phyloP scores from a whole-genome alignment of 2,888 invertebrate genomes.

The Teleiodes luculella region DNA sequence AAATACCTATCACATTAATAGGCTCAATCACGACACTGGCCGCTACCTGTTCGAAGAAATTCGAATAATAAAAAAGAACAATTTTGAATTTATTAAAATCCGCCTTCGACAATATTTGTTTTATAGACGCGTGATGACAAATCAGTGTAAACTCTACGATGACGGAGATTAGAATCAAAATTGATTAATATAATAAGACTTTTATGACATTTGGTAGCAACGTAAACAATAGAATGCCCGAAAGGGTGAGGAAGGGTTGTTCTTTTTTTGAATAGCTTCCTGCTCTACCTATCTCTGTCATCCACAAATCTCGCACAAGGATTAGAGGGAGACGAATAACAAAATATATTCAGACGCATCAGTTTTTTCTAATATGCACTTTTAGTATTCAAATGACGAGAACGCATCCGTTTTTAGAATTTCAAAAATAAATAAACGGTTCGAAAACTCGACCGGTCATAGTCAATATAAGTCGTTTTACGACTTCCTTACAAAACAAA shows the following conservation, averaged over 20 bases:
- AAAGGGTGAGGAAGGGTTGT: slow-evolving; percentile 75
- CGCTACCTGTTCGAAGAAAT: slow-evolving; percentile 67
- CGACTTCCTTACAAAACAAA: slow-evolving; percentile 64
- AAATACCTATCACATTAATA: slow-evolving; percentile 35
- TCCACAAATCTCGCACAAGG: slow-evolving; percentile 27
- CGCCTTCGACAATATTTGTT: slow-evolving; percentile 28
- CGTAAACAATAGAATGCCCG: slow-evolving; percentile 66
- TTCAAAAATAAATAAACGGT: slow-evolving; percentile 64
- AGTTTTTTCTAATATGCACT: slow-evolving; percentile 56
- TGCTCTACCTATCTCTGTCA: slow-evolving; percentile 55
- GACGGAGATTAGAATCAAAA: slow-evolving; percentile 33
- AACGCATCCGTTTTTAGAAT: slow-evolving; percentile 74
- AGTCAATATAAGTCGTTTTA: slow-evolving; percentile 66
- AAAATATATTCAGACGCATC: slow-evolving; percentile 32
- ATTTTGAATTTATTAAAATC: slow-evolving; percentile 57
- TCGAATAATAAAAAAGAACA: slow-evolving; percentile 41
- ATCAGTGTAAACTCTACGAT: slow-evolving; percentile 38
- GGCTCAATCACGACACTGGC: slow-evolving; percentile 40
- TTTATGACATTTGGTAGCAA: slow-evolving; percentile 48
- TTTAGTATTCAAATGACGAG: slow-evolving; percentile 74
- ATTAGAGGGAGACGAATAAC: slow-evolving; percentile 41
- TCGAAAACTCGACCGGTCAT: slow-evolving; percentile 45
- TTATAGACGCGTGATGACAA: slow-evolving; percentile 22
- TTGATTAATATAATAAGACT: slow-evolving; percentile 29
- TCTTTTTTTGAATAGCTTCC: slow-evolving; percentile 75